phyloP scores from a whole-genome alignment of 2,113 vertebrate species.

The Lycocorax pyrrhopterus region DNA sequence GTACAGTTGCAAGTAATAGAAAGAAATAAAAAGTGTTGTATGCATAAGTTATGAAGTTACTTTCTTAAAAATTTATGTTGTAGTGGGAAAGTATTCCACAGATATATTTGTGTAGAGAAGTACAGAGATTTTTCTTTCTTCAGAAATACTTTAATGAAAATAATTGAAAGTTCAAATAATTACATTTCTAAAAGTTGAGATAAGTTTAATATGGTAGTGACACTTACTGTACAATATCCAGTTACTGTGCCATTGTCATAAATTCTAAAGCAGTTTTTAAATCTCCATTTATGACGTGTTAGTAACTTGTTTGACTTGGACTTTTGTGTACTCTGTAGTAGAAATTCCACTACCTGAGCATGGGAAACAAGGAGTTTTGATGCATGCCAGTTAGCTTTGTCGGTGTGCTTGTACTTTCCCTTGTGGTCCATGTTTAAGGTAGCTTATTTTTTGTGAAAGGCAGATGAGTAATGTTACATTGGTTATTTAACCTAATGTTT shows the following conservation, averaged over 20 bases:
- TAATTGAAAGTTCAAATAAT: not conserved
- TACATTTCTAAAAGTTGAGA: not conserved
- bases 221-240: not conserved
- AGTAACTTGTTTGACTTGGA: not conserved
- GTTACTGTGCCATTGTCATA: not conserved
- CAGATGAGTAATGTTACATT: not conserved
- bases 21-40: not conserved
- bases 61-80: not conserved
- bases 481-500: not conserved
- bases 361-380: not conserved
- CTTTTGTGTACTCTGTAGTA: not conserved
- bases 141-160: not conserved
- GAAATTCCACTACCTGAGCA: not conserved
- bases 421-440: not conserved
- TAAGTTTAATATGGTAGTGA: not conserved
- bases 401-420: not conserved
- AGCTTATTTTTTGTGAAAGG: not conserved
- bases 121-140: not conserved
- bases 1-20: not conserved
- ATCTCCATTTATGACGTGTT: not conserved
- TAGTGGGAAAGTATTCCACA: not conserved
- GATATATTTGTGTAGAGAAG: not conserved
- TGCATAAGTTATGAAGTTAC: not conserved
- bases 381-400: not conserved
- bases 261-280: not conserved